Percentiles rank a stretch among this genome's conserved stretches.
These are phyloP conservation scores for Mamestra configurata DNA, from an alignment of 1,140 invertebrate species.

Conservation along the genomic window DNA sequence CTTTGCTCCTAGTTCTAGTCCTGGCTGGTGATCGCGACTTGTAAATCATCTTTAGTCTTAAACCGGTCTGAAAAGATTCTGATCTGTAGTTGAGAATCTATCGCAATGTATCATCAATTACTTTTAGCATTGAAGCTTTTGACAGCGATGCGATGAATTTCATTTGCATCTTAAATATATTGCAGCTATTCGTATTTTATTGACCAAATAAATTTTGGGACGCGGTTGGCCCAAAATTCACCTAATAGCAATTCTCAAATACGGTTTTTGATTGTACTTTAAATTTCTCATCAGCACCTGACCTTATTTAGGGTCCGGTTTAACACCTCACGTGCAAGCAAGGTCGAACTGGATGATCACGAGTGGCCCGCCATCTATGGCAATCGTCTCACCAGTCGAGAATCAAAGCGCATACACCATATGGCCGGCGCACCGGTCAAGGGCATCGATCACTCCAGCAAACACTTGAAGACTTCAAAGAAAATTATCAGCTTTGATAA, in stretches of 20 bases:
- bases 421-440: conserved; percentile 68
- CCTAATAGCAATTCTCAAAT: not conserved
- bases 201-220: not conserved
- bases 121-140: conserved; percentile 2
- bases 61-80: not conserved
- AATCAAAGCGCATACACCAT: conserved; percentile 62
- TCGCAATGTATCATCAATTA: not conserved
- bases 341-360: conserved; percentile 58
- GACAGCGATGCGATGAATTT: conserved; percentile 6
- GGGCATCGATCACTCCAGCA: conserved; percentile 61
- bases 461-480: conserved; percentile 67
- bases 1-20: not conserved
- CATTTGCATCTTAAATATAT: conserved; percentile 11
- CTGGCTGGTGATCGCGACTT: not conserved
- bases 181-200: not conserved
- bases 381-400: conserved; percentile 62
- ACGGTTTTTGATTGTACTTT: conserved; percentile 25
- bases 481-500: conserved; percentile 58
- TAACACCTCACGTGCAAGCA: conserved; percentile 60
- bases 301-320: conserved; percentile 61
- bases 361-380: conserved; percentile 67
- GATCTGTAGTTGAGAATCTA: not conserved
- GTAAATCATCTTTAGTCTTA: not conserved
- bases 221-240: not conserved
- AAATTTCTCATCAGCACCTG: conserved; percentile 47